Base-by-base conservation (phyloP, 2,797 vertebrate genomes). In the Scolopax bukidnonensis region DNA sequence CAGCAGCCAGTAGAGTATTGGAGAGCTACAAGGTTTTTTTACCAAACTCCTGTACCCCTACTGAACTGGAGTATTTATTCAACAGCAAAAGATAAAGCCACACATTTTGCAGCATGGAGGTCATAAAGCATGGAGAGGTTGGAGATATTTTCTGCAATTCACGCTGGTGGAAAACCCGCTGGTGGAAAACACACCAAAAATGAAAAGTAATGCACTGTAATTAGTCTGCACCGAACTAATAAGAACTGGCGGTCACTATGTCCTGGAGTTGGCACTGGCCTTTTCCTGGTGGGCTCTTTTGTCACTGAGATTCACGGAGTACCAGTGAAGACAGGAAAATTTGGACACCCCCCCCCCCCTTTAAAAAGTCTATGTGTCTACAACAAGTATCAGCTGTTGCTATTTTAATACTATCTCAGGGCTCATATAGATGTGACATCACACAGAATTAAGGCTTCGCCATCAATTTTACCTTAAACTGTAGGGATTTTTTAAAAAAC, bases 361-460 rank as follows among this genome's bases (percentile, higher is more conserved):
- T 91, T 82, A 63, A 91, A 85, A 96, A 93, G 82, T 59, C 95
- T 84, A 24, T 19, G 79, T 56, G 38, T 47, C 71, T 91, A 91
- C 94, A 95, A 95, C 93, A 92, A 96, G 93, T 97, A 97, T 95
- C 97, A 98, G 97, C 96, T 97, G 97, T 60, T 96, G 74, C 69
- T 94, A 80, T 95, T 97, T 98, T 96, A 97, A 96, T 94, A 79
- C 51, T 48, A 77, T 95, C 96, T n/a, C 95, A 95, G 95, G 97
- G 91, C 96, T 97, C 80, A 28, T 96, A 97, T 3, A 95, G 67
- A 89, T 90, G 97, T 98, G 97, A 98, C 96, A 96, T 97, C 97
- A 96, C 78, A 27, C 50, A 96, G 79, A 97, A 96, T 94, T 94
- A 84, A 96, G 96, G 92, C 89, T 94, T 65, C 85, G 94, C 95